Percentiles rank a stretch among this genome's conserved stretches.
phyloP scores from a whole-genome alignment of 2,797 vertebrate species.

The Coregonus sp. region DNA sequence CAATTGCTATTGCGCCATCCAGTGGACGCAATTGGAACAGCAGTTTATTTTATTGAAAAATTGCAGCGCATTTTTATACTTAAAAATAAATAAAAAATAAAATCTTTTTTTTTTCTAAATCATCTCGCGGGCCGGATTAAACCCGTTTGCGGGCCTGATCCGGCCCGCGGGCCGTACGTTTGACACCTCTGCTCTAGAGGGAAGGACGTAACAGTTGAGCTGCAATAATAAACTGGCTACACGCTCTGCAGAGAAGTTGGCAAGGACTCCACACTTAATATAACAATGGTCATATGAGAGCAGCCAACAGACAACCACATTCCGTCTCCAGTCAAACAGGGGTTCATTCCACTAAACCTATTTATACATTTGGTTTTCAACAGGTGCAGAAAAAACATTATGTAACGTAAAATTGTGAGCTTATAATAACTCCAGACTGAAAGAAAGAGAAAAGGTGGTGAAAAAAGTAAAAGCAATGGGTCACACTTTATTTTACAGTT shows the following conservation, averaged over 20 bases:
- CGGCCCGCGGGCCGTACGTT: too few relatives aligned
- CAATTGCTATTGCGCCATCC: too few relatives aligned
- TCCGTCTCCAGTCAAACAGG: neutral
- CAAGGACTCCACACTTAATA: constrained; percentile 13
- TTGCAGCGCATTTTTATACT: too few relatives aligned
- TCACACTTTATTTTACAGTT: neutral
- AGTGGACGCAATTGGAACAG: too few relatives aligned
- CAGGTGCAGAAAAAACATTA: constrained; percentile 16
- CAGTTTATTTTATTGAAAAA: too few relatives aligned
- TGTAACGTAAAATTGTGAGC: neutral
- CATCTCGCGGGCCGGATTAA: too few relatives aligned
- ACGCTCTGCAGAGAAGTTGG: constrained; percentile 7
- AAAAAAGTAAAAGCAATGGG: neutral
- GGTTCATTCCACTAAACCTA: constrained; percentile 19
- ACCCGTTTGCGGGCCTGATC: too few relatives aligned
- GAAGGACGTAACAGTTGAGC: constrained; percentile 15
- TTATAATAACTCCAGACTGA: neutral
- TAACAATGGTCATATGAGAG: constrained; percentile 8
- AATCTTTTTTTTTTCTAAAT: too few relatives aligned
- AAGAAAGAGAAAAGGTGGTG: neutral
- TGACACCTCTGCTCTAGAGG: neutral
- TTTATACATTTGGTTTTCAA: constrained; percentile 20
- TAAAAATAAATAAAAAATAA: too few relatives aligned
- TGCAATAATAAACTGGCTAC: constrained; percentile 18
- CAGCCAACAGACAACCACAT: neutral